A percentile compares a stretch with the other conserved stretches of the same genome.
These are phyloP conservation scores for Alcedo atthis DNA, from an alignment of 2,797 vertebrate genomes.

Conservation along the genomic window DNA sequence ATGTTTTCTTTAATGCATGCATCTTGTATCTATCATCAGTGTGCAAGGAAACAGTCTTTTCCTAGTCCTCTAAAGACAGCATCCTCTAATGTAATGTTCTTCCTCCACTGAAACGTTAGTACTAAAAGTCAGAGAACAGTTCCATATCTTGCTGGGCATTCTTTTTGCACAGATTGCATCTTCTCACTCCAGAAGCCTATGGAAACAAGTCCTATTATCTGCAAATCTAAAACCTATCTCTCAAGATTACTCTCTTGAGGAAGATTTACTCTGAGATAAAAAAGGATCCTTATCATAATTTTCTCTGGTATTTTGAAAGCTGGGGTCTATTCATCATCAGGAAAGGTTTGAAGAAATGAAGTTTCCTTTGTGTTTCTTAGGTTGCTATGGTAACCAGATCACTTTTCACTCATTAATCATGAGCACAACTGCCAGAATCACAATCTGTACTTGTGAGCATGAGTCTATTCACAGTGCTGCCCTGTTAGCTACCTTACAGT, in stretches of 20 bases:
- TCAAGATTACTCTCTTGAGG: slow-evolving; percentile 6
- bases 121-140: slow-evolving; percentile 11
- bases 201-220: slow-evolving; percentile 40
- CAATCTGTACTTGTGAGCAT: not conserved
- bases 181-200: not conserved
- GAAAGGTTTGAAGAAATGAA: slow-evolving; percentile 51
- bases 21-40: not conserved
- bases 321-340: slow-evolving; percentile 54
- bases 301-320: slow-evolving; percentile 58
- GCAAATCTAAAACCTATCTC: slow-evolving; percentile 10
- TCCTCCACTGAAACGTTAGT: slow-evolving; percentile 22
- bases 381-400: slow-evolving; percentile 43
- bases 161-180: slow-evolving; percentile 39
- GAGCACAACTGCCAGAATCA: not conserved
- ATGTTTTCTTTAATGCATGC: not conserved
- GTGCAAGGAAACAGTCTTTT: not conserved
- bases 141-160: slow-evolving; percentile 4
- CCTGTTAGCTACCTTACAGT: not conserved
- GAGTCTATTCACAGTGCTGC: not conserved
- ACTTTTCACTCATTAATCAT: slow-evolving; percentile 58
- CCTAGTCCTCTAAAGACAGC: not conserved
- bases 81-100: slow-evolving; percentile 13
- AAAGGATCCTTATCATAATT: slow-evolving; percentile 30
- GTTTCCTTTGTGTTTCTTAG: slow-evolving; percentile 56
- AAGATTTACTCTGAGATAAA: slow-evolving; percentile 14